Evolutionary conservation across 2,113 vertebrate genomes (phyloP).

Genomic region (Odontesthes bonariensis): DNA sequence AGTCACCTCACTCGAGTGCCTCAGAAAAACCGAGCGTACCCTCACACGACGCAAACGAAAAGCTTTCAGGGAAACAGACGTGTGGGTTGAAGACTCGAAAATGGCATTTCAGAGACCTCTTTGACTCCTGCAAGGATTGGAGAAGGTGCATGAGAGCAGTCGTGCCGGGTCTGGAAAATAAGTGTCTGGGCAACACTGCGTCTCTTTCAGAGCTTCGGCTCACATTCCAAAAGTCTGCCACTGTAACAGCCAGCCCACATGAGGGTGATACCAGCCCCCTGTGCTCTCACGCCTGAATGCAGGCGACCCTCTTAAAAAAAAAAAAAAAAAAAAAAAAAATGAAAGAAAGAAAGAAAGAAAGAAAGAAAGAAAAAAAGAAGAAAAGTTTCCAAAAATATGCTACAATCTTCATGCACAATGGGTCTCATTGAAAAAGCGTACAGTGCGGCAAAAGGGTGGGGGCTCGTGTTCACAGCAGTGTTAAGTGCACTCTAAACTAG

Average conservation of each 20-base stretch:
- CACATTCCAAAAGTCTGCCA: slow-evolving; percentile 65
- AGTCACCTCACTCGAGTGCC: slow-evolving; percentile 50
- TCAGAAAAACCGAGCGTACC: slow-evolving; percentile 56
- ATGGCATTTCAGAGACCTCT: slow-evolving; percentile 28
- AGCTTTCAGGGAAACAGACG: slow-evolving; percentile 53
- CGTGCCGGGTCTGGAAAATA: slow-evolving; percentile 44
- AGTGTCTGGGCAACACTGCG: slow-evolving; percentile 45
- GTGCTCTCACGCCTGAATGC: slow-evolving; percentile 55
- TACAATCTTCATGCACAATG: slow-evolving; percentile 62
- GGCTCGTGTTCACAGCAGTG: slow-evolving; percentile 26
- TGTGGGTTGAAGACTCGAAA: slow-evolving; percentile 60
- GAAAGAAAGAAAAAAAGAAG: slow-evolving; percentile 29
- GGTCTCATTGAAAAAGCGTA: slow-evolving; percentile 64
- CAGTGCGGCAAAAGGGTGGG: slow-evolving; percentile 33
- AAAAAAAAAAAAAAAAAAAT: neutral
- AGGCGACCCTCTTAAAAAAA: slow-evolving; percentile 51
- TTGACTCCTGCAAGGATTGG: slow-evolving; percentile 13
- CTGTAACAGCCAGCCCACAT: slow-evolving; percentile 59
- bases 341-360: slow-evolving; percentile 24
- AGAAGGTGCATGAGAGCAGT: slow-evolving; percentile 61
- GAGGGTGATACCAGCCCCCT: slow-evolving; percentile 49
- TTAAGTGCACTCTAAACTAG: slow-evolving; percentile 20
- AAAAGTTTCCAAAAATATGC: slow-evolving; percentile 74
- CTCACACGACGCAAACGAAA: slow-evolving; percentile 55
- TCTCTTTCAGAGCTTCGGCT: slow-evolving; percentile 61